Base-by-base conservation (phyloP, 2,888 invertebrate species). In the Noctua janthe region DNA sequence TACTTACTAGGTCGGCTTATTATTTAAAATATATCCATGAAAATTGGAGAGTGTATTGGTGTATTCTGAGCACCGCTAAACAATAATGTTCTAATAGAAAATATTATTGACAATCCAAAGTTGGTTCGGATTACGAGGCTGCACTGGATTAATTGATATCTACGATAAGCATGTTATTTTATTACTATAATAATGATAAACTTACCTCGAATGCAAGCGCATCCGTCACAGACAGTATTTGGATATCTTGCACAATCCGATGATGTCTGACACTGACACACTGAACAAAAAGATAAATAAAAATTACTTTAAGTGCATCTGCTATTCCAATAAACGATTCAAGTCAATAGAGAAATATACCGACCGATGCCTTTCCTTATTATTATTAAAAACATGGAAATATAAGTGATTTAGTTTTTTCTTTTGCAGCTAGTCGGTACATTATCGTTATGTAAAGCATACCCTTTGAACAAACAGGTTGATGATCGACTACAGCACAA, bases 381-480 rank as follows among this genome's bases (percentile, higher is more conserved):
- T 39, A 39, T 74, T 43, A 43, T 13, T 35, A 35, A 64, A 10
- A 64, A 35, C 10, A 66, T 66, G 20, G 29, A 39, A 66, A 39
- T 11, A 66, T 39, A 20, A 20, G 20, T 20, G 10, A 39, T 39
- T 66, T 66, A 20, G 23, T 43, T 20, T 43, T 54, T 64, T n/a
- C 5, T 56, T 56, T 35, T 49, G 8, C 23, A 67, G 74, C 56
- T 76, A 77, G 29, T 67, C 49, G 23, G n/a, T 62, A 35, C 13
- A 59, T 75, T 62, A n/a, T 66, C 17, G n/a, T 54, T 51, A 39
- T 71, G 8, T 64, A 83, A 71, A 17, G 20, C 88, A 74, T 92
- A 97, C 99, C 98, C 97, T 98, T 98, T 66, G 98, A 98, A 93
- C 99, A 99, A 82, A 98, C 98, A 15, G 99, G 98, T 93, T 98